Evolutionary conservation across 2,113 vertebrate genomes (phyloP), one percentile per base, ranked within the genome.

Genomic region (Otocyon megalotis): DNA sequence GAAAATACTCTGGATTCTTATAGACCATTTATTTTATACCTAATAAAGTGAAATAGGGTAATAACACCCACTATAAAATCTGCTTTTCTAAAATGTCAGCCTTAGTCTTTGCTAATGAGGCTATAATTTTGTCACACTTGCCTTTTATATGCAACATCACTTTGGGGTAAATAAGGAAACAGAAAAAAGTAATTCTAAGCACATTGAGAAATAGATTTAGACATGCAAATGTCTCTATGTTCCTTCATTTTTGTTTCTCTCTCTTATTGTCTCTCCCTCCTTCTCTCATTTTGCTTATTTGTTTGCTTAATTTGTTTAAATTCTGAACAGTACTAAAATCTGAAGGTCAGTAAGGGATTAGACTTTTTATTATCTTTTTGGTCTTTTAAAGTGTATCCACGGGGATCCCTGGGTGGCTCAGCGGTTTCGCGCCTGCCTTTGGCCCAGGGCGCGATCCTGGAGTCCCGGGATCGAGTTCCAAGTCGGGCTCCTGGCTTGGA

Each of bases 101-200:
- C 32, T 80, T n/a, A 67, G 16, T 56, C 32, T 90, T 96, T 90
- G 69, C 69, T 94, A 96, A 93, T 79, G 63, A 95, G 84, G n/a
- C 28, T 97, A 8, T 85, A 90, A 95, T 84, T 92, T 87, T 93
- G 63, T 81, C 74, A 54, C 65, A 84, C 93, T 93, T 97, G 35
- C 56, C 56, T 96, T 96, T 92, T 84, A 60, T 90, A 65, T 65
- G 26, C 60, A 65, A 28, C 56, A 71, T 89, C 79, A 92, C 84
- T 95, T 94, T 12, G 85, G 32, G 69, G 9, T 93, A 94, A 95
- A 97, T 93, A 93, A 87, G 58, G 80, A 80, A 91, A 97, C 93
- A 71, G 24, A 74, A 97, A 97, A 91, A 94, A 65, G n/a, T 37
- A 88, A 50, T 90, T 93, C 79, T 96, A 20, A 88, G 69, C 80